Conservation (phyloP, 2,888 invertebrate genomes). For the Pecten maximus region DNA sequence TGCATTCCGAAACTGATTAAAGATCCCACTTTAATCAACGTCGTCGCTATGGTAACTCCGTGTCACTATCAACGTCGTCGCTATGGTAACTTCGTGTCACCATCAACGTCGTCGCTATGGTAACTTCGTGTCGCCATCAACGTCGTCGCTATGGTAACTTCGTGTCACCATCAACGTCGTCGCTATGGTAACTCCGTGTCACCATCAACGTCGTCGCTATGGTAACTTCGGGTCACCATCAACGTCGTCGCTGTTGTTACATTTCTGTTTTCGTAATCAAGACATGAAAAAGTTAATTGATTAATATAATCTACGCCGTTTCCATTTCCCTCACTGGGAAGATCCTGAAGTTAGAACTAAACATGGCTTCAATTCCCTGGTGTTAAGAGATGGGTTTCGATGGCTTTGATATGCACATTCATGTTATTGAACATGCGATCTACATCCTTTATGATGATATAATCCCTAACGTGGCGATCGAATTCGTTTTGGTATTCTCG, state of each 20-base stretch:
- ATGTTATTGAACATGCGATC: not conserved
- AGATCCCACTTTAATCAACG: no score
- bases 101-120: not conserved
- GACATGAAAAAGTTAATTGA: not conserved
- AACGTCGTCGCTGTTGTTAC: no score
- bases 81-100: no score
- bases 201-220: no score
- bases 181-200: no score
- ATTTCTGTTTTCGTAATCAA: not conserved
- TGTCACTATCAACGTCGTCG: no score
- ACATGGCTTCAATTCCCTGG: not conserved
- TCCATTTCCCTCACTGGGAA: not conserved
- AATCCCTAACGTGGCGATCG: not conserved
- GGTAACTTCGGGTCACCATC: no score
- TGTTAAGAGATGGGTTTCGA: not conserved
- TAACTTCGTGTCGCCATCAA: not conserved
- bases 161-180: no score
- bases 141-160: not conserved
- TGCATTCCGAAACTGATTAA: no score
- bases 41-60: no score
- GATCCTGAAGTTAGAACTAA: not conserved
- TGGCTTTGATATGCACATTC: not conserved
- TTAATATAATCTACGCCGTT: not conserved
- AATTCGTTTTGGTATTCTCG: not conserved
- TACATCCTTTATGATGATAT: not conserved